Evolutionary conservation across 1,140 invertebrate species (phyloP).

Genomic region (Drosophila pandora): DNA sequence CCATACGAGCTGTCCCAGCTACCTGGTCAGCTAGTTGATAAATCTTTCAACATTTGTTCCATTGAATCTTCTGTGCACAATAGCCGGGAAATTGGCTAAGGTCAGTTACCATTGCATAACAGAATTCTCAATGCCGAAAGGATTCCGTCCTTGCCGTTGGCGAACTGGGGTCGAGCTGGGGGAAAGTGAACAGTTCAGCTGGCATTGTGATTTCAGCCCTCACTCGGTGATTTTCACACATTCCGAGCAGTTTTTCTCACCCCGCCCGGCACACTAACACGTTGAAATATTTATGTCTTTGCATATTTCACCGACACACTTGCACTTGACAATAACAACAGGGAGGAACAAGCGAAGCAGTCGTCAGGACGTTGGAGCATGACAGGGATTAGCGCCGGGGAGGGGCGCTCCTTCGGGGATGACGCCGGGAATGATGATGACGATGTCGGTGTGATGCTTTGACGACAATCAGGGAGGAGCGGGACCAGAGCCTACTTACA

Average conservation of each 20-base stretch:
- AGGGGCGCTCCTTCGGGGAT: conserved; percentile 16
- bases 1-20: conserved; percentile 4
- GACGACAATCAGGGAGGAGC: conserved; percentile 62
- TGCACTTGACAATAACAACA: conserved; percentile 79
- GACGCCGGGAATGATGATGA: conserved; percentile 24
- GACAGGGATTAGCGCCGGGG: conserved; percentile 68
- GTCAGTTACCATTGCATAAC: conserved; percentile 53
- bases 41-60: conserved; percentile 14
- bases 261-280: conserved; percentile 18
- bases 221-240: conserved; percentile 51
- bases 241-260: conserved; percentile 60
- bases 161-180: not conserved
- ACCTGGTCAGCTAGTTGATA: conserved; percentile 17
- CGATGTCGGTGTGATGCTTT: conserved; percentile 52
- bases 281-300: conserved; percentile 80
- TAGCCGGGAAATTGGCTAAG: conserved; percentile 58
- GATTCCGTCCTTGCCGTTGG: not conserved
- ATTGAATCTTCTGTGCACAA: conserved; percentile 44
- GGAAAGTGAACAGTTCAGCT: conserved; percentile 15
- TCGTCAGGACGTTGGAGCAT: conserved; percentile 29
- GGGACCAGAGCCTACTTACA: conserved; percentile 13
- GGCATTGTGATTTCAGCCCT: conserved; percentile 37
- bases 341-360: conserved; percentile 54
- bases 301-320: conserved; percentile 78
- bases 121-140: conserved; percentile 22